Conservation (phyloP, 2,113 vertebrate species). For the Bujurquina vittata region DNA sequence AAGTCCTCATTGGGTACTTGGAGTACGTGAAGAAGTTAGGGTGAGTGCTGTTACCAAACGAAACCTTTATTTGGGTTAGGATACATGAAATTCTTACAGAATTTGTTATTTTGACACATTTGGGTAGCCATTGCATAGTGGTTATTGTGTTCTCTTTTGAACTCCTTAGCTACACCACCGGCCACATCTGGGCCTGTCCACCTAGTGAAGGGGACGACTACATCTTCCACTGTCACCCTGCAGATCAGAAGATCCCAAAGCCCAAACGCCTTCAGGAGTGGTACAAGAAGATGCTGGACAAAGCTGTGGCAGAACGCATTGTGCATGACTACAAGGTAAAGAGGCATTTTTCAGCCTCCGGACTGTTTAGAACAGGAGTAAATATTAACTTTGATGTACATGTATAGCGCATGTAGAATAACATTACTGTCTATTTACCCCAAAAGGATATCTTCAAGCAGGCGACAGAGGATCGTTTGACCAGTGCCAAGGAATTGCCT, state of each 20-base stretch:
- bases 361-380: not conserved
- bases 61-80: not conserved
- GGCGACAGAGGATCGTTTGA: slow-evolving; percentile 96
- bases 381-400: not conserved
- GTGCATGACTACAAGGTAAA: slow-evolving; percentile 97
- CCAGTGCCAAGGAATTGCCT: slow-evolving; percentile 96
- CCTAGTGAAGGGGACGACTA: slow-evolving; percentile 99
- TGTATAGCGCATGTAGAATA: not conserved
- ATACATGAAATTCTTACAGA: not conserved
- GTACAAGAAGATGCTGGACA: slow-evolving; percentile 99
- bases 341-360: not conserved
- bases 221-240: slow-evolving; percentile 98
- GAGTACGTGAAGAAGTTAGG: slow-evolving; percentile 96
- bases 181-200: slow-evolving; percentile 98
- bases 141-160: not conserved
- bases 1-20: slow-evolving; percentile 97
- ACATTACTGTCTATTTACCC: slow-evolving; percentile 1
- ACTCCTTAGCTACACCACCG: slow-evolving; percentile 88
- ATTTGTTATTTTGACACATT: not conserved
- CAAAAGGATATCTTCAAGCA: slow-evolving; percentile 97
- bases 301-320: slow-evolving; percentile 94
- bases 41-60: slow-evolving; percentile 75
- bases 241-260: slow-evolving; percentile 98
- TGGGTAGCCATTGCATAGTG: not conserved
- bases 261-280: slow-evolving; percentile 98